phyloP scores from a whole-genome alignment of 2,888 invertebrate species.

The Cetonia aurata region DNA sequence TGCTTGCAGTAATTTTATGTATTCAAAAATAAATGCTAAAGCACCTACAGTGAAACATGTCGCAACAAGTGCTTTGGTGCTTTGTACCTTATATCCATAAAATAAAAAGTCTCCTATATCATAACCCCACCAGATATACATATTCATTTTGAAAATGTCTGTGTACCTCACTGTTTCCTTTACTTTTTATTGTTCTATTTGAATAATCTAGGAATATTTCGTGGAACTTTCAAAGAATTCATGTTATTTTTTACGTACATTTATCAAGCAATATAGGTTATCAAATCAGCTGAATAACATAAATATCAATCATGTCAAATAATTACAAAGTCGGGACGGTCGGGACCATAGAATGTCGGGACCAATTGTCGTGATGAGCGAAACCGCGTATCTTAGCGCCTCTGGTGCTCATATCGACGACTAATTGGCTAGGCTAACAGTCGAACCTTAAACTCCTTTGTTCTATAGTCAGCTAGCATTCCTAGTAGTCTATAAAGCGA shows the following conservation, averaged over 20 bases:
- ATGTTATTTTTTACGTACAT: slow-evolving; percentile 22
- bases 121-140: slow-evolving; percentile 77
- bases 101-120: slow-evolving; percentile 76
- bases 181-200: slow-evolving; percentile 24
- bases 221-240: slow-evolving; percentile 7
- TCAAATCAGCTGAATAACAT: not conserved
- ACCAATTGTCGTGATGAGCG: too few species aligned
- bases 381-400: too few species aligned
- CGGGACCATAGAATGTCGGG: too few species aligned
- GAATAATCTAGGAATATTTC: not conserved
- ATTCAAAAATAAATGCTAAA: slow-evolving; percentile 75
- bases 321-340: too few species aligned
- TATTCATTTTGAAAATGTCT: slow-evolving; percentile 68
- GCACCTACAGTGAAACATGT: slow-evolving; percentile 73
- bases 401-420: too few species aligned
- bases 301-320: not conserved
- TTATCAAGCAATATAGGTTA: slow-evolving; percentile 31
- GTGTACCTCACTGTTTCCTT: not conserved
- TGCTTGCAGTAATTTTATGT: slow-evolving; percentile 67
- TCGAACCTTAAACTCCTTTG: too few species aligned
- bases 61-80: slow-evolving; percentile 69
- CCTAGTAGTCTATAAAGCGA: too few species aligned
- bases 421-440: too few species aligned
- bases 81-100: slow-evolving; percentile 71
- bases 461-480: too few species aligned